phyloP scores from a whole-genome alignment of 2,797 vertebrate species.

The Bryconaethiops microstoma region DNA sequence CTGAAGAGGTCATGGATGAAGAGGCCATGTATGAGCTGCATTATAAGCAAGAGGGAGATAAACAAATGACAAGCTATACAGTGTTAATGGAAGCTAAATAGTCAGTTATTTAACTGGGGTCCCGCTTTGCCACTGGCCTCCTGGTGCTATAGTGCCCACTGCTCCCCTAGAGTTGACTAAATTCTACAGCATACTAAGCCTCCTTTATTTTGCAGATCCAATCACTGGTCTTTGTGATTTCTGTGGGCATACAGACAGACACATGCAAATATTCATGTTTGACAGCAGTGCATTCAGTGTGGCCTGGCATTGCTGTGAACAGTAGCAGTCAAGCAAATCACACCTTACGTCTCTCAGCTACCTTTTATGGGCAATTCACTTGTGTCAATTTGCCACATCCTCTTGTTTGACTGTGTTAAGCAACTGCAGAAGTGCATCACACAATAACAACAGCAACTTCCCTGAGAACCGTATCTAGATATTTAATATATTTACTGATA shows the following conservation, averaged over 20 bases:
- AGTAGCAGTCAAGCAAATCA: slow-evolving; percentile 11
- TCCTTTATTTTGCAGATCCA: neutral
- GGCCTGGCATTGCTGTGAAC: neutral
- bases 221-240: neutral
- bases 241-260: neutral
- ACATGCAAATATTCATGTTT: neutral
- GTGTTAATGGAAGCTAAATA: too few relatives aligned
- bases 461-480: neutral
- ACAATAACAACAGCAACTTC: neutral
- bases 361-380: slow-evolving; percentile 49
- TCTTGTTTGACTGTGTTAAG: slow-evolving; percentile 1
- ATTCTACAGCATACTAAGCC: neutral
- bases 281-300: neutral
- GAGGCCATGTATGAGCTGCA: too few relatives aligned
- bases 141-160: too few relatives aligned
- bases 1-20: too few relatives aligned
- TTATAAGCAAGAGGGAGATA: too few relatives aligned
- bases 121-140: too few relatives aligned
- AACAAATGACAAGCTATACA: too few relatives aligned
- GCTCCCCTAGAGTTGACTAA: too few relatives aligned
- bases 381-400: slow-evolving; percentile 19
- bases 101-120: too few relatives aligned
- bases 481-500: neutral
- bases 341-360: slow-evolving; percentile 24
- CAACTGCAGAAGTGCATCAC: slow-evolving; percentile 17